Evolutionary conservation across 1,140 invertebrate genomes (phyloP).

Genomic region (Vanessa atalanta): DNA sequence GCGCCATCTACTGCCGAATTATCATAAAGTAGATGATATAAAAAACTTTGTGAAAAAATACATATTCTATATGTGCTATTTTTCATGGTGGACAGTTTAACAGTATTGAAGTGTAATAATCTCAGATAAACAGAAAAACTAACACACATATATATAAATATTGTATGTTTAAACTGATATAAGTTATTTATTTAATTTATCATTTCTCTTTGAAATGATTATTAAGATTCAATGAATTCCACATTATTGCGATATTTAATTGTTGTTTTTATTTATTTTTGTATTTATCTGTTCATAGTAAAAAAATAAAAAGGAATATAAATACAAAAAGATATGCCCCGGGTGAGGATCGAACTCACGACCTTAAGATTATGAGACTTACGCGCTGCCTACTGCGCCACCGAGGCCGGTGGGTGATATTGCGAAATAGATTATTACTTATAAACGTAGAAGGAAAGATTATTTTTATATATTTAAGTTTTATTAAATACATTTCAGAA

Average conservation of each 20-base stretch:
- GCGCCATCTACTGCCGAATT: too few relatives aligned
- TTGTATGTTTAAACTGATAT: neutral
- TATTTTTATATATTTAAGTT: too few relatives aligned
- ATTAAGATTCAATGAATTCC: neutral
- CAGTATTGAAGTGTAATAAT: too few relatives aligned
- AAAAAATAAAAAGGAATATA: neutral
- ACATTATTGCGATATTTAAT: neutral
- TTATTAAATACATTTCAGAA: too few relatives aligned
- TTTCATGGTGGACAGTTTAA: too few relatives aligned
- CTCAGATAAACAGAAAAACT: too few relatives aligned
- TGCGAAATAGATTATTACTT: neutral
- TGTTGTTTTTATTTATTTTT: neutral
- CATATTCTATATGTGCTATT: too few relatives aligned
- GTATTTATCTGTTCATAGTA: neutral
- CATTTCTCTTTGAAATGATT: neutral
- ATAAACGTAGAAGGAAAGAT: too few relatives aligned
- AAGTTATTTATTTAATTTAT: neutral
- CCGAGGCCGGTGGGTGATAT: neutral
- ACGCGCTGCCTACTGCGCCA: slow-evolving; percentile 94
- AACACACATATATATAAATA: too few relatives aligned
- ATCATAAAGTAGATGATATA: too few relatives aligned
- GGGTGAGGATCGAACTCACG: slow-evolving; percentile 91
- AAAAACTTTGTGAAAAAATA: too few relatives aligned
- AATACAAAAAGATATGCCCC: neutral
- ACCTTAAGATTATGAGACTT: slow-evolving; percentile 99